Conservation (phyloP, 2,888 invertebrate genomes). For the Sycophila texana region DNA sequence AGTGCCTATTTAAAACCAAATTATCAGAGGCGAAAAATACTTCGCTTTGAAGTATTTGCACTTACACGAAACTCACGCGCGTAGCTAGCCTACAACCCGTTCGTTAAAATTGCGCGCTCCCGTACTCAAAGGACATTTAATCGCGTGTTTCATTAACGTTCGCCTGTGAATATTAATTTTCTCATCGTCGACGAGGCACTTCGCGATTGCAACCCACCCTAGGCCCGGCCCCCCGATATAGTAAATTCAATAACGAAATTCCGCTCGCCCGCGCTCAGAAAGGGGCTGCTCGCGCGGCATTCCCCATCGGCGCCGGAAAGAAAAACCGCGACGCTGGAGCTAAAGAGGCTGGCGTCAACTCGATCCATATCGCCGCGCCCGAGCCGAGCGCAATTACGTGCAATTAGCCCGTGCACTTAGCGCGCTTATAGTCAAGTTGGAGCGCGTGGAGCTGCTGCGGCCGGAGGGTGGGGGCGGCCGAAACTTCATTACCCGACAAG, state of each 20-base stretch:
- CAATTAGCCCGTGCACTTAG: conserved; percentile 21
- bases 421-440: conserved; percentile 18
- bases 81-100: too few relatives aligned
- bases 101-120: too few relatives aligned
- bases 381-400: neutral
- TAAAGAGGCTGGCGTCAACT: neutral
- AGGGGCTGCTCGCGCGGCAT: neutral
- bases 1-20: too few relatives aligned
- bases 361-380: neutral
- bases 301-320: neutral
- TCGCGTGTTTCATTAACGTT: too few relatives aligned
- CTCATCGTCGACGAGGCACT: too few relatives aligned
- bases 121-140: too few relatives aligned
- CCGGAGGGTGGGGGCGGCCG: neutral
- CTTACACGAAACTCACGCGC: too few relatives aligned
- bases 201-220: too few relatives aligned
- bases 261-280: neutral
- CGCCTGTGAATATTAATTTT: too few relatives aligned
- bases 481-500: conserved; percentile 6
- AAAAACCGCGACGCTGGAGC: neutral
- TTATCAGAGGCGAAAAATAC: too few relatives aligned
- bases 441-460: neutral
- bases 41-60: too few relatives aligned
- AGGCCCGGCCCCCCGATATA: too few relatives aligned
- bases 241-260: neutral